Conservation (phyloP, 2,797 vertebrate species). For the Cheirogaleus major region DNA sequence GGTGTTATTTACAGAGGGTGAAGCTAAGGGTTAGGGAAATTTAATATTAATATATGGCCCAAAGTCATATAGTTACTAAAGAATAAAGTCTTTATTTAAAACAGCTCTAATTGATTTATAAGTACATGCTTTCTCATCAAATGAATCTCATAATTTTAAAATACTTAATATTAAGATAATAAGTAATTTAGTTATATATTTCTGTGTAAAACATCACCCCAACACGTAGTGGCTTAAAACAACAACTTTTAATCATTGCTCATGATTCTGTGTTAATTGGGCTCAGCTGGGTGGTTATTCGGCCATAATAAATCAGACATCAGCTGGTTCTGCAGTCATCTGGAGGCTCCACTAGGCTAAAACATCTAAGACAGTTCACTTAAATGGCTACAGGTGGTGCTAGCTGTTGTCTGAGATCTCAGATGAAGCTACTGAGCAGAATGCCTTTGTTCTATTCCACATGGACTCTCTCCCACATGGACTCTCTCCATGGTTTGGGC, state of each 20-base stretch:
- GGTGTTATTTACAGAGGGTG: not conserved
- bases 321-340: not conserved
- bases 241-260: not conserved
- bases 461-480: not conserved
- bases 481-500: not conserved
- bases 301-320: not conserved
- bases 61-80: not conserved
- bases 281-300: not conserved
- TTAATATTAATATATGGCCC: not conserved
- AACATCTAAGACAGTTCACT: not conserved
- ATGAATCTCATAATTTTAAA: not conserved
- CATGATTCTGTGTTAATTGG: not conserved
- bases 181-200: not conserved
- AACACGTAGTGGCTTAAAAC: not conserved
- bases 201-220: not conserved
- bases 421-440: not conserved
- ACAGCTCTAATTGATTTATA: not conserved
- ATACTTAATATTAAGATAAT: slow-evolving; percentile 6
- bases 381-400: not conserved
- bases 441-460: not conserved
- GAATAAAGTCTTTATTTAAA: not conserved
- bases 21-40: not conserved
- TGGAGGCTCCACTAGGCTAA: not conserved
- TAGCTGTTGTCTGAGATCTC: not conserved
- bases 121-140: not conserved